Base-by-base conservation (phyloP, 2,888 invertebrate species). In the Heliconius charithonia region DNA sequence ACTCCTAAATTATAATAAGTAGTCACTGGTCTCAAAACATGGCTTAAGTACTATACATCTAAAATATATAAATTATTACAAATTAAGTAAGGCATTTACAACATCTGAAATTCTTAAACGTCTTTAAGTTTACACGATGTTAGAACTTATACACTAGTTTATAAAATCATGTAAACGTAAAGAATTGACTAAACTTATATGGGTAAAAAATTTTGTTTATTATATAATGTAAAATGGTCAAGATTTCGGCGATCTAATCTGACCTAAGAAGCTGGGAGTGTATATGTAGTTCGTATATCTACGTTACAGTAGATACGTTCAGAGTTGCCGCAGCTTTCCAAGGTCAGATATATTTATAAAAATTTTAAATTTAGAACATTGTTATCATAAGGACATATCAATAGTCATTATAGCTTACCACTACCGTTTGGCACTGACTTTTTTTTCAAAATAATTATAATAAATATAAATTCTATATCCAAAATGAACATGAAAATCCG, bases 21-120 rank as follows among this genome's bases (percentile, higher is more conserved):
- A 94, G 93, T 94, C 93, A 95, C 94, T 94, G 94, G 94, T 94
- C 94, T 94, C 92, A 92, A 94, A 93, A 94, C 94, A 94, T 95
- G 94, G 94, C 95, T 95, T 95, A 95, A 94, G 94, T 95, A 94
- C 95, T 94, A 94, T 94, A 94, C 94, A 95, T 93, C 94, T 95
- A 94, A 93, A 93, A 94, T 94, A 94, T 93, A 95, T 95, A 95
- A 95, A 95, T 95, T 95, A 95, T 94, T 95, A 94, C 93, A 94
- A 94, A 94, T 94, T 94, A 94, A 94, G 93, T 94, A 95, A 95
- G 95, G 95, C 95, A 95, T 95, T 94, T 94, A 94, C 94, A 93
- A 92, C 90, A 93, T 94, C 93, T 93, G 92, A 93, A 92, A 90
- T 93, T 88, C 93, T 94, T 94, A 94, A 89, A 87, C 90, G 89